phyloP scores from a whole-genome alignment of 2,888 invertebrate genomes.

The Pandemis cinnamomeana region DNA sequence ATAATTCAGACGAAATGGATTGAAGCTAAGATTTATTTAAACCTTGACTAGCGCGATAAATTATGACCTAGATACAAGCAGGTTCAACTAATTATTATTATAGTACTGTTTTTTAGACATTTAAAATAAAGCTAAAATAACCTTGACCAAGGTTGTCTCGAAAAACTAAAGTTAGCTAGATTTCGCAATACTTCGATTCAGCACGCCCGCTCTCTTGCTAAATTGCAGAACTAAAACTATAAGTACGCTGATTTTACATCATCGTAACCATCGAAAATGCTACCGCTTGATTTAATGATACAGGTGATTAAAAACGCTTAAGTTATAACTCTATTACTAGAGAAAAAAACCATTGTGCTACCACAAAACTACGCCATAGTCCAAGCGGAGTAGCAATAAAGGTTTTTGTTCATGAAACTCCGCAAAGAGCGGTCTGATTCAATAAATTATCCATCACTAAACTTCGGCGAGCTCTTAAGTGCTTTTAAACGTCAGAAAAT shows the following conservation, averaged over 20 bases:
- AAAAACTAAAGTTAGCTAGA: slow-evolving; percentile 17
- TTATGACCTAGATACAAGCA: slow-evolving; percentile 30
- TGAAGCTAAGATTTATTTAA: not conserved
- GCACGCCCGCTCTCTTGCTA: slow-evolving; percentile 30
- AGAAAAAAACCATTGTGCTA: not conserved
- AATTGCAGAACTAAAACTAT: slow-evolving; percentile 21
- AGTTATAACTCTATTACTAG: not conserved
- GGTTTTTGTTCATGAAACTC: too few relatives aligned
- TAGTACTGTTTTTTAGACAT: slow-evolving; percentile 16
- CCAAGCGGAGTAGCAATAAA: too few relatives aligned
- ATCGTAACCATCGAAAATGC: slow-evolving; percentile 4
- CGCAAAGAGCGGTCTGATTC: too few relatives aligned
- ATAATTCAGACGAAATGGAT: not conserved
- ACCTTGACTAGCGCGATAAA: slow-evolving; percentile 29
- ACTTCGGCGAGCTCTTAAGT: not conserved
- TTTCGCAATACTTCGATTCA: slow-evolving; percentile 31
- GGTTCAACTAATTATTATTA: slow-evolving; percentile 23
- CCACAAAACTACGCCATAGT: not conserved
- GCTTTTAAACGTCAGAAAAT: not conserved
- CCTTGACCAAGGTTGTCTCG: slow-evolving; percentile 36
- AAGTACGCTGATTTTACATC: slow-evolving; percentile 3
- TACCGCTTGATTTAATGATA: not conserved
- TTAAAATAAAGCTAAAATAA: slow-evolving; percentile 11
- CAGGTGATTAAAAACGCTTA: not conserved
- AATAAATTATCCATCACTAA: too few relatives aligned